A percentile compares a stretch with the other conserved stretches of the same genome.
phyloP scores from a whole-genome alignment of 1,140 invertebrate species.

The Scylla paramamosain region DNA sequence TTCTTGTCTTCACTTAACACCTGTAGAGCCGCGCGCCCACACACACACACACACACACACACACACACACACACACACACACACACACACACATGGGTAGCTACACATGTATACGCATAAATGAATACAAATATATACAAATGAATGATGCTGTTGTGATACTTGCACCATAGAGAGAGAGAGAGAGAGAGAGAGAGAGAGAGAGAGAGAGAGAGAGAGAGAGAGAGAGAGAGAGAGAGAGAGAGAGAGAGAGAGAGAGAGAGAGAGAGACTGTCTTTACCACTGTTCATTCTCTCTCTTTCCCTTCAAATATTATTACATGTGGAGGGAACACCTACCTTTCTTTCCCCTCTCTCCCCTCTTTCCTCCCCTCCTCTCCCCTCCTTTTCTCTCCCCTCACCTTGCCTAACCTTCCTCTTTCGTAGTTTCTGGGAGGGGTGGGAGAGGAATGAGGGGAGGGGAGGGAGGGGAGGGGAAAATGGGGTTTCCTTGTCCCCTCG shows the following conservation, averaged over 20 bases:
- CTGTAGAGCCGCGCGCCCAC: no score
- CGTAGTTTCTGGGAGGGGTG: not conserved
- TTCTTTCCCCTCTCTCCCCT: not conserved
- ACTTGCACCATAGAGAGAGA: not conserved
- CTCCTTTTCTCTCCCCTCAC: no score
- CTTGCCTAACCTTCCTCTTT: no score
- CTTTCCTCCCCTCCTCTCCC: no score
- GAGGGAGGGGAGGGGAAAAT: conserved; percentile 12
- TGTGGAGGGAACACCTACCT: not conserved
- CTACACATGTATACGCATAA: no score
- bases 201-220: not conserved
- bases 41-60: no score
- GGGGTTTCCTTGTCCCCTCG: conserved; percentile 40
- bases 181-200: no score
- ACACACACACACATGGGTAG: no score
- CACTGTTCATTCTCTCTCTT: not conserved
- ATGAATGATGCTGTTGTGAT: not conserved
- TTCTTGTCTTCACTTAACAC: no score
- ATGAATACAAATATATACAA: no score
- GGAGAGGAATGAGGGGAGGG: not conserved
- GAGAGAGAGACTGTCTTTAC: not conserved
- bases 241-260: conserved; percentile 52
- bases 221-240: conserved; percentile 43
- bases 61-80: no score
- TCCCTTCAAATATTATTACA: no score